Evolutionary conservation across 2,888 invertebrate genomes (phyloP), one percentile per base, ranked within the genome.

Genomic region (Tenthredo amoena): DNA sequence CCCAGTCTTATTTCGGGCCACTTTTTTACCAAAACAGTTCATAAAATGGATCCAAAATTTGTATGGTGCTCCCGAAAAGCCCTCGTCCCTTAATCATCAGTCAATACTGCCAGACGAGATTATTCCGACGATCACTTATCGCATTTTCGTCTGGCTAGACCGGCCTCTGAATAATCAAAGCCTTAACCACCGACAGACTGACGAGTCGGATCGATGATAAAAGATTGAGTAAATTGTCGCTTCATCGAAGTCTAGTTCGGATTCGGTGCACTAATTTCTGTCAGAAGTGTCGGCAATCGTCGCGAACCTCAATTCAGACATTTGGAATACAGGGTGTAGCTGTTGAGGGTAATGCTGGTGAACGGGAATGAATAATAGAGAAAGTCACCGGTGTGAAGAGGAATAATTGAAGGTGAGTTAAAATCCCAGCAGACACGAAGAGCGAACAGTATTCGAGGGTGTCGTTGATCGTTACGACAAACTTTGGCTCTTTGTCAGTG

Each of bases 81-180:
- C n/a, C n/a, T n/a, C 55, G 6, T n/a, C 6, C 71, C n/a, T 26
- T 18, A 47, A 47, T 37, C 34, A 72, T 72, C 40, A n/a, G n/a
- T 72, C 37, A 72, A 37, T 40, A 72, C 26, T 72, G n/a, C 71
- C 37, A 72, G 71, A 72, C n/a, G 40, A 34, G 71, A 72, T 72
- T 26, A 26, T 74, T n/a, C 26, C 40, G 21, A 12, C 34, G 72
- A 72, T 34, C 40, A 40, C n/a, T 34, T 37, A n/a, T 40, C 37
- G 43, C 12, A 18, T 74, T 5, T 72, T 72, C 37, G 71, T n/a
- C 71, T 40, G 71, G 21, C n/a, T 72, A n/a, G 15, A 72, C 40
- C 37, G 18, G 7, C 37, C 40, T 18, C 21, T n/a, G 71, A 72
- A 72, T 72, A 72, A 31, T 72, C 71, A 72, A 40, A 26, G 74